Evolutionary conservation across 2,113 vertebrate species (phyloP).

Genomic region (Zosterops pallidus): DNA sequence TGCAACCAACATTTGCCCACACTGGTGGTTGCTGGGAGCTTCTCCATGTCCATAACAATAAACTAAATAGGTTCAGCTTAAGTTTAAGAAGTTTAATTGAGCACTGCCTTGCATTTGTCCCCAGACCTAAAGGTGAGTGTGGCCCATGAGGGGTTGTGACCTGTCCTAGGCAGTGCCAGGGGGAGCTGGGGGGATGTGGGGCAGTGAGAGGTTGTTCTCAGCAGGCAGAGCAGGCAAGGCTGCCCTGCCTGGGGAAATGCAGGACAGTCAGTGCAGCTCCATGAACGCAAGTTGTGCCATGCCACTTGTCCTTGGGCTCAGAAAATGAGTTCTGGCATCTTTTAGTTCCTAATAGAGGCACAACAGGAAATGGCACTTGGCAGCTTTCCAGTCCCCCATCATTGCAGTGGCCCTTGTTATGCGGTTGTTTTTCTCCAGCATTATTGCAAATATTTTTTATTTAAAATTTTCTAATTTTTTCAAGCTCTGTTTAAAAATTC

Average conservation of each 20-base stretch:
- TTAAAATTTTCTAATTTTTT: neutral
- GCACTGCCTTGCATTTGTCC: neutral
- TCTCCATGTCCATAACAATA: rapidly evolving
- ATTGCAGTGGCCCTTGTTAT: neutral
- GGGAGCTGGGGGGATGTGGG: rapidly evolving
- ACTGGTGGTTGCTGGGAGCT: rapidly evolving
- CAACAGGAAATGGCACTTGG: neutral
- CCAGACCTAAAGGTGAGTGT: no score
- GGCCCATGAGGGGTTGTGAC: rapidly evolving
- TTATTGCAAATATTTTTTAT: neutral
- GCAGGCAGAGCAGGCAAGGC: neutral
- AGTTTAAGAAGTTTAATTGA: neutral
- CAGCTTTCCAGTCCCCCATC: neutral
- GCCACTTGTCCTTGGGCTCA: neutral
- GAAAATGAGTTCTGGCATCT: neutral
- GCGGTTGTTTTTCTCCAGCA: neutral
- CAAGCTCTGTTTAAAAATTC: neutral
- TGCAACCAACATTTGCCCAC: neutral
- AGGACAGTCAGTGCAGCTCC: neutral
- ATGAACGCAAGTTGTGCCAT: neutral
- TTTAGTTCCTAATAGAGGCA: neutral
- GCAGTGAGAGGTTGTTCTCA: neutral
- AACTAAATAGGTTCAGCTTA: neutral
- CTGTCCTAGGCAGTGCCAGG: neutral
- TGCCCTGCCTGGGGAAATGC: neutral